Conservation (phyloP, 2,888 invertebrate species). For the Halocaridina rubra region DNA sequence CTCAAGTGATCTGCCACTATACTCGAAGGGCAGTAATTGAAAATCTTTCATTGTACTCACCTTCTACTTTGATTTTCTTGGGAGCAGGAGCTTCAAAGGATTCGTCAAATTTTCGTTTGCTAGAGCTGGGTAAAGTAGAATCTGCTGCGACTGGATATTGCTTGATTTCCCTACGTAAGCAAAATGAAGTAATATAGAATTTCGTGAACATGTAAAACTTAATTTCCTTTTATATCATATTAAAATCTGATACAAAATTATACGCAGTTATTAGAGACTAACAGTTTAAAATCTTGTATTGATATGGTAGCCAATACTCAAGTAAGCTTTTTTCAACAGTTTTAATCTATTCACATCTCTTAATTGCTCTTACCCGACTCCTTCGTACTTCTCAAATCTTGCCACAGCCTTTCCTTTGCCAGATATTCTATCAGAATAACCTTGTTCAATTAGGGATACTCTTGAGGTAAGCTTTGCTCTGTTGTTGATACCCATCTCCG, state of each 20-base stretch:
- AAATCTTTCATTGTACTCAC: not conserved
- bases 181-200: not conserved
- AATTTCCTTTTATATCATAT: not conserved
- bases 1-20: not conserved
- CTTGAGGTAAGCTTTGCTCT: conserved; percentile 88
- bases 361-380: conserved; percentile 74
- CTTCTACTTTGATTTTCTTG: conserved; percentile 44
- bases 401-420: conserved; percentile 90
- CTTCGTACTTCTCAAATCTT: conserved; percentile 93
- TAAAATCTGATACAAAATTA: not conserved
- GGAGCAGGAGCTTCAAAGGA: not conserved
- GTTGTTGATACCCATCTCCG: conserved; percentile 89
- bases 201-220: not conserved
- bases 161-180: conserved; percentile 32
- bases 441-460: conserved; percentile 82
- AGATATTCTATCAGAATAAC: conserved; percentile 83
- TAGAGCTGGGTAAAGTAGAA: conserved; percentile 38
- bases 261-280: not conserved
- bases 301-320: no score
- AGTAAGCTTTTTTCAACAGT: no score
- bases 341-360: no score
- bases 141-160: conserved; percentile 41
- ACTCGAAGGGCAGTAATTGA: not conserved
- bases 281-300: not conserved
- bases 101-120: conserved; percentile 39